phyloP scores from a whole-genome alignment of 1,140 invertebrate genomes.

The Euwallacea similis region DNA sequence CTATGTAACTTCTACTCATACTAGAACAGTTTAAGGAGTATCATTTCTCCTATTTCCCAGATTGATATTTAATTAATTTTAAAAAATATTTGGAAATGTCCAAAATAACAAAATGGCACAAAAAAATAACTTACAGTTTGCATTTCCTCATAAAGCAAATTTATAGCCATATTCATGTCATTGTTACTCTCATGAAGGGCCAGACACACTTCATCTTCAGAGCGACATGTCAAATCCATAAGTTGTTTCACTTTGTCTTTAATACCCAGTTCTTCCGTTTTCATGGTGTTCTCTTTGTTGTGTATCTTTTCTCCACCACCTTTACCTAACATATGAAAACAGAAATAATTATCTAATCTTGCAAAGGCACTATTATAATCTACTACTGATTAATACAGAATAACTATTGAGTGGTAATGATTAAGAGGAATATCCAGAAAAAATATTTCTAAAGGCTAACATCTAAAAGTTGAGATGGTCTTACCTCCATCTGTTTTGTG shows the following conservation, averaged over 20 bases:
- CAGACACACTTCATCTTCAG: constrained; percentile 80
- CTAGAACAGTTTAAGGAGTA: no score
- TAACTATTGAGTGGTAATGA: background rate
- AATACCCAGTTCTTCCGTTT: constrained; percentile 47
- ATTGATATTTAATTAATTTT: background rate
- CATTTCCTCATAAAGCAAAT: constrained; percentile 73
- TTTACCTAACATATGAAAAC: constrained; percentile 40
- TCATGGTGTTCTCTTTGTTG: constrained; percentile 42
- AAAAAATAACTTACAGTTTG: constrained; percentile 55
- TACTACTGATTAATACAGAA: background rate
- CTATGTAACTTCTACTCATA: no score
- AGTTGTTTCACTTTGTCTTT: constrained; percentile 74
- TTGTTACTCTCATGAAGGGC: constrained; percentile 81
- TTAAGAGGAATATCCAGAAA: background rate
- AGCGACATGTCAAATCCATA: constrained; percentile 77
- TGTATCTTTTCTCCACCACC: constrained; percentile 47
- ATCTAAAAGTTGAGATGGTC: no score
- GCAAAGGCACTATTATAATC: background rate
- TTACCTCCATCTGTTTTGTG: constrained; percentile 50
- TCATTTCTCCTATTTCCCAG: no score
- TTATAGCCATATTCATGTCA: constrained; percentile 73
- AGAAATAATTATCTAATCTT: background rate
- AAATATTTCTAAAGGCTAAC: no score
- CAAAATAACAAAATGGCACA: background rate
- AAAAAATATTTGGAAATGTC: background rate